Conservation (phyloP, 2,797 vertebrate species). For the Momotus momota region DNA sequence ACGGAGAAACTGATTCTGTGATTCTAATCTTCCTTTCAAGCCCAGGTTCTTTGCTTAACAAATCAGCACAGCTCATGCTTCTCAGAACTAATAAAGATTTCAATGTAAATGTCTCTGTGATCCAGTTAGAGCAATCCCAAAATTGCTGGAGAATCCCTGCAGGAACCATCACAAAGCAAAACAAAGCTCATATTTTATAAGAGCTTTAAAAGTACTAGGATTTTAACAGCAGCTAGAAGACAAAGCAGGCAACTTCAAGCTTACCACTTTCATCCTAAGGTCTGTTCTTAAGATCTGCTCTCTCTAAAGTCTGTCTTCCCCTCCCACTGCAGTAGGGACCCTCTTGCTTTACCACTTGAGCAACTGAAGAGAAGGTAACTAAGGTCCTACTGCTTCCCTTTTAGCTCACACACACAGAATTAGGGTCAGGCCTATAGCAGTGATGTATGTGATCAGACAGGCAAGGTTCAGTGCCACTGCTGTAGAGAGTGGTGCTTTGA, state of each 20-base stretch:
- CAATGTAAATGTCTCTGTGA: not conserved
- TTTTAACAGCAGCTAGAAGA: conserved; percentile 1
- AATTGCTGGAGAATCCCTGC: not conserved
- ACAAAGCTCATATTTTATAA: not conserved
- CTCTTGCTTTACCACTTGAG: not conserved
- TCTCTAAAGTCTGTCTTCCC: not conserved
- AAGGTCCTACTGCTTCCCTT: not conserved
- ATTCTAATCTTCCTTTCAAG: not conserved
- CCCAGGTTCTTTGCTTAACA: conserved; percentile 51
- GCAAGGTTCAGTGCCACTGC: not conserved
- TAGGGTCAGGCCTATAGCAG: not conserved
- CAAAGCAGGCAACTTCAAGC: not conserved
- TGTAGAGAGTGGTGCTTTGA: not conserved
- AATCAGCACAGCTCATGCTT: not conserved
- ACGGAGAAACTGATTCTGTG: not conserved
- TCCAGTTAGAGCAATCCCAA: not conserved
- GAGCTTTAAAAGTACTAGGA: not conserved
- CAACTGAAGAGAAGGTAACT: not conserved
- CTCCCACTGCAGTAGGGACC: not conserved
- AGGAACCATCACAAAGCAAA: not conserved
- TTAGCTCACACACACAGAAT: not conserved
- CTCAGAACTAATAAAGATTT: conserved; percentile 24
- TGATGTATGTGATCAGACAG: not conserved
- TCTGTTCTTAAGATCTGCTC: not conserved
- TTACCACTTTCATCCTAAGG: not conserved